Percentiles rank a stretch among this genome's conserved stretches.
phyloP scores from a whole-genome alignment of 2,888 invertebrate species.

The Timandra comae region DNA sequence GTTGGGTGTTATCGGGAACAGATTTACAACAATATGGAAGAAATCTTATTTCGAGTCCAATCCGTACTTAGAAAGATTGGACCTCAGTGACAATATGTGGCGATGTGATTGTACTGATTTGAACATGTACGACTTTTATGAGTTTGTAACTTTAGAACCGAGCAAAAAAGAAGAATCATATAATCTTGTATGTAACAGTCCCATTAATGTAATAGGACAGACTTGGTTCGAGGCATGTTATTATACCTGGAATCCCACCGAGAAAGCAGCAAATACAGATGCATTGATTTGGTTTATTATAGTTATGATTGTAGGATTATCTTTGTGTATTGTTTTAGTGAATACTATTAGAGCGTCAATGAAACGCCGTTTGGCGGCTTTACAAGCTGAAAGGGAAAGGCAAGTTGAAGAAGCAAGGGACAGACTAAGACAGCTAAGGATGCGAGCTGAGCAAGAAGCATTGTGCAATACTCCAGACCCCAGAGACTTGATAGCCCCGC shows the following conservation, averaged over 20 bases:
- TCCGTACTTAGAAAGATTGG: slow-evolving; percentile 74
- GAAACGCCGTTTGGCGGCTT: slow-evolving; percentile 66
- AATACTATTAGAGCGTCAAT: slow-evolving; percentile 74
- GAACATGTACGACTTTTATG: slow-evolving; percentile 78
- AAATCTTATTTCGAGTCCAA: slow-evolving; percentile 78
- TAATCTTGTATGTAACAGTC: slow-evolving; percentile 81
- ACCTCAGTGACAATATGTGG: slow-evolving; percentile 85
- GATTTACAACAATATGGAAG: slow-evolving; percentile 79
- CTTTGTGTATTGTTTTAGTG: slow-evolving; percentile 71
- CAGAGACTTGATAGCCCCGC: slow-evolving; percentile 81
- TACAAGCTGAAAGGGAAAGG: slow-evolving; percentile 72
- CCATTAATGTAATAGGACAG: slow-evolving; percentile 77
- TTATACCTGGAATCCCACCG: slow-evolving; percentile 74
- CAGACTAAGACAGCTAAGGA: slow-evolving; percentile 69
- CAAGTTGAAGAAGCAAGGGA: slow-evolving; percentile 77
- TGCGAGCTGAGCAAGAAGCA: slow-evolving; percentile 72
- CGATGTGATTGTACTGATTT: slow-evolving; percentile 81
- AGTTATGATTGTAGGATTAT: slow-evolving; percentile 69
- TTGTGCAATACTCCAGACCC: slow-evolving; percentile 81
- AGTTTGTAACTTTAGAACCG: slow-evolving; percentile 76
- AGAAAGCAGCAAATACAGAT: slow-evolving; percentile 53
- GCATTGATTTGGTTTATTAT: slow-evolving; percentile 78
- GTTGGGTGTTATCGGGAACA: slow-evolving; percentile 82
- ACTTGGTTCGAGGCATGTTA: slow-evolving; percentile 83
- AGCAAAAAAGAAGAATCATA: slow-evolving; percentile 68